These are phyloP conservation scores for Boulengeromyrus knoepffleri DNA, from an alignment of 2,113 vertebrate species.

Conservation along the genomic window DNA sequence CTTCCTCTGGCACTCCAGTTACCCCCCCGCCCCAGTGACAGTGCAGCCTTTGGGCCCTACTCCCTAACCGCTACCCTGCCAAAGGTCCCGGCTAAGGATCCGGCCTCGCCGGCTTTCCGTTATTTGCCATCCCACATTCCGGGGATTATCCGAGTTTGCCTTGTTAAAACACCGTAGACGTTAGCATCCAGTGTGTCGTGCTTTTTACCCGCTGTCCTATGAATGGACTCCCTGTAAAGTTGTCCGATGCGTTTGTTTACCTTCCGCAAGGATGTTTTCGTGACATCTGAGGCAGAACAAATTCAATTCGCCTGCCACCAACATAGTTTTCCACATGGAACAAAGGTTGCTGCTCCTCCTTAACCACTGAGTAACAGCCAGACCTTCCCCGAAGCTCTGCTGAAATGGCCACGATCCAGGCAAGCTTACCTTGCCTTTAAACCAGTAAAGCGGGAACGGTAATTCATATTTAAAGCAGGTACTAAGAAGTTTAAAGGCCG, in stretches of 20 bases:
- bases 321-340: conserved; percentile 43
- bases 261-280: conserved; percentile 31
- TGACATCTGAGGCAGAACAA: conserved; percentile 26
- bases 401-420: conserved; percentile 22
- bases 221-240: conserved; percentile 35
- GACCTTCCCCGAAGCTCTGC: conserved; percentile 25
- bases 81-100: conserved; percentile 24
- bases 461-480: conserved; percentile 19
- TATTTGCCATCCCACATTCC: conserved; percentile 12
- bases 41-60: conserved; percentile 6
- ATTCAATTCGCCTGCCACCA: conserved; percentile 47
- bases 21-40: conserved; percentile 17
- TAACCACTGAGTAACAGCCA: conserved; percentile 18
- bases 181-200: conserved; percentile 35
- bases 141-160: conserved; percentile 23
- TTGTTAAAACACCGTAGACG: conserved; percentile 27
- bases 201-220: conserved; percentile 27
- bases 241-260: conserved; percentile 43
- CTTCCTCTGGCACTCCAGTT: conserved; percentile 23
- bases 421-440: conserved; percentile 24
- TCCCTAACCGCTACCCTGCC: conserved; percentile 24
- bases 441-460: conserved; percentile 34
- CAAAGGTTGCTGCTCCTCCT: conserved; percentile 33
- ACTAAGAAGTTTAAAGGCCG: conserved; percentile 34
- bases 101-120: conserved; percentile 3